These are phyloP conservation scores for Craterocephalus amniculus DNA, from an alignment of 2,797 vertebrate species.

Conservation along the genomic window DNA sequence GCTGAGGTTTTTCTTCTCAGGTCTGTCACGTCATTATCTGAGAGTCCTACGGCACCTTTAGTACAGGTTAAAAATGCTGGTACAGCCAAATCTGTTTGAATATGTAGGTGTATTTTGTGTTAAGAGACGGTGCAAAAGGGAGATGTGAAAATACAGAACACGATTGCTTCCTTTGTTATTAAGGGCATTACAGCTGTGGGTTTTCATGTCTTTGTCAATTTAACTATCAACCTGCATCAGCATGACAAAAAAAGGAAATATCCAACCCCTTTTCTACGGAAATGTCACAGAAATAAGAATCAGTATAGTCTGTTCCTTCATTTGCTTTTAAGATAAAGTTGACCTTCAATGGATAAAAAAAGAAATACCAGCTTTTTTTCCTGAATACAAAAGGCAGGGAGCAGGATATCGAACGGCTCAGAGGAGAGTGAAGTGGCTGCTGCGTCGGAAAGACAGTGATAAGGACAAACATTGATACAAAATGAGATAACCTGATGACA, in stretches of 20 bases:
- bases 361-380: constrained; percentile 33
- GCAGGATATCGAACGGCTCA: constrained; percentile 46
- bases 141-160: constrained; percentile 13
- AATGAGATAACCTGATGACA: constrained; percentile 50
- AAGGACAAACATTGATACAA: constrained; percentile 39
- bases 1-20: constrained; percentile 40
- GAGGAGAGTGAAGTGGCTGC: constrained; percentile 20
- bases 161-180: constrained; percentile 25
- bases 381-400: constrained; percentile 38
- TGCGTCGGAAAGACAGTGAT: constrained; percentile 35
- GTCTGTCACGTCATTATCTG: constrained; percentile 80
- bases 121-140: not conserved
- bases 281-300: constrained; percentile 63
- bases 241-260: constrained; percentile 1
- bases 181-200: constrained; percentile 33
- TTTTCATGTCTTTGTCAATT: constrained; percentile 2
- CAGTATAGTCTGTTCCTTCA: constrained; percentile 22
- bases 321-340: constrained; percentile 31
- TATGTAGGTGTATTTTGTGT: not conserved
- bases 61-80: constrained; percentile 43
- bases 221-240: constrained; percentile 1
- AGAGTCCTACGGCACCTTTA: constrained; percentile 63
- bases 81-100: constrained; percentile 60
- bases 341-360: constrained; percentile 49
- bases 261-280: constrained; percentile 14